Percentiles rank a stretch among this genome's conserved stretches.
Evolutionary conservation across 1,140 invertebrate genomes (phyloP).

Genomic region (Eubasilissa regina): DNA sequence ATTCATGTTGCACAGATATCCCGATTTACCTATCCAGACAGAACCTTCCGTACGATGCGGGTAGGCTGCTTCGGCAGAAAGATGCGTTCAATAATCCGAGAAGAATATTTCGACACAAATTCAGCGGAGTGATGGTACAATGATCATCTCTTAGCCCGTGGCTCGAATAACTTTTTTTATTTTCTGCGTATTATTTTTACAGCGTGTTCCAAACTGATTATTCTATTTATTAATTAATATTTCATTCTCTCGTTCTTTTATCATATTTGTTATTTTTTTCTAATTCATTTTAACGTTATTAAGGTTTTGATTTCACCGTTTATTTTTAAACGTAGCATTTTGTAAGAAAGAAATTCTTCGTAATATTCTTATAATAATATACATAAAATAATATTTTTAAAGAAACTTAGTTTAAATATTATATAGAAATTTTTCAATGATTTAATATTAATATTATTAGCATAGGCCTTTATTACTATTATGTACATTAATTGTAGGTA

Average conservation of each 20-base stretch:
- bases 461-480: constrained; percentile 5
- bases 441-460: neutral
- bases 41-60: no score
- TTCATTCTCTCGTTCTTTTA: neutral
- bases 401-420: neutral
- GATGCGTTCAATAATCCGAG: no score
- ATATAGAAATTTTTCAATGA: constrained; percentile 16
- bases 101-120: no score
- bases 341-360: neutral
- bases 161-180: no score
- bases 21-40: no score
- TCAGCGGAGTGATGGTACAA: no score
- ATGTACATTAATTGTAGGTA: constrained; percentile 22
- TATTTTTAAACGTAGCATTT: neutral
- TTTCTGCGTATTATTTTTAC: no score
- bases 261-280: neutral
- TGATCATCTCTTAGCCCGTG: no score
- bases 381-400: neutral
- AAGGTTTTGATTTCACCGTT: neutral
- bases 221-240: neutral
- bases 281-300: neutral
- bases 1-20: no score
- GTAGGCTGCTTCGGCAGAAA: no score
- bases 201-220: no score
- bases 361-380: no score